These are phyloP conservation scores for Amazona guildingii DNA, from an alignment of 2,113 vertebrate species.

Conservation along the genomic window DNA sequence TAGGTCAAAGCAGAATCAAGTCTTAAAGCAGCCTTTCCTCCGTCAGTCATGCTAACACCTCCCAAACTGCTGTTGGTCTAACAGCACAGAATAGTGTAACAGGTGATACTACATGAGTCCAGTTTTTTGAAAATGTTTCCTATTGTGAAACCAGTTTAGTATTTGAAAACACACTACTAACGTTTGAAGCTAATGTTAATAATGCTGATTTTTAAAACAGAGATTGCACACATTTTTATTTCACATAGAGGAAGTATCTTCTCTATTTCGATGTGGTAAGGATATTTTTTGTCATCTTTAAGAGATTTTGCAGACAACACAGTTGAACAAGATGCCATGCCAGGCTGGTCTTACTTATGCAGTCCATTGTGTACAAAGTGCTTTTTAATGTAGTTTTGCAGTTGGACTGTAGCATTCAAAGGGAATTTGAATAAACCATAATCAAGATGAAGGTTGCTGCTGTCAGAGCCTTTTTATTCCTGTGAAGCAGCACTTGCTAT, in stretches of 20 bases:
- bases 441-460: not conserved
- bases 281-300: not conserved
- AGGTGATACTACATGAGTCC: not conserved
- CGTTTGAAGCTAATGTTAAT: conserved; percentile 10
- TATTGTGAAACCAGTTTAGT: not conserved
- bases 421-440: not conserved
- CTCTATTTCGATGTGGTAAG: not conserved
- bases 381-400: not conserved
- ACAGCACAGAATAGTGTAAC: not conserved
- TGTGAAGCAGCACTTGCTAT: not conserved
- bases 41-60: not conserved
- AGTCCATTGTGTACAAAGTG: not conserved
- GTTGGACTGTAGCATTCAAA: not conserved
- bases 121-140: conserved; percentile 21
- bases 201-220: not conserved
- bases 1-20: not conserved
- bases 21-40: not conserved
- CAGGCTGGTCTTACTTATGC: not conserved
- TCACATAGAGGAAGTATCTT: not conserved
- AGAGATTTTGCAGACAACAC: not conserved
- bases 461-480: not conserved
- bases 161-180: not conserved
- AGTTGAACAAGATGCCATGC: not conserved
- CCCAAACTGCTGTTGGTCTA: not conserved
- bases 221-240: not conserved